Evolutionary conservation across 2,888 invertebrate species (phyloP), one percentile per base, ranked within the genome.

Genomic region (Tenthredo livida): DNA sequence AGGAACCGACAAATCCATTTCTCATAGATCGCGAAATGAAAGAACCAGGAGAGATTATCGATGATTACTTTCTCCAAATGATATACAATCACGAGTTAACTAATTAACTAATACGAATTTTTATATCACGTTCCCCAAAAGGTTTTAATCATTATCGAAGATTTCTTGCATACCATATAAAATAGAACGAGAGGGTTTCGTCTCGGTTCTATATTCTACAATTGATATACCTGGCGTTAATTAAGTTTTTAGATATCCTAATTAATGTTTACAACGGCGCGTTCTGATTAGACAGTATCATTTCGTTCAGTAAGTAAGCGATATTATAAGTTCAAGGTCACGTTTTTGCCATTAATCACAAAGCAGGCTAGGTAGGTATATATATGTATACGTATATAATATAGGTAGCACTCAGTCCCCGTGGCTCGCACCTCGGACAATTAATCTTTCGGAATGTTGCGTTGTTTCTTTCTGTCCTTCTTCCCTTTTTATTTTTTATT

Each of bases 261-360:
- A 75, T 75, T 75, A 37, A 75, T 75, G 47, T 75, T 75, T 15
- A 43, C 6, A 43, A 43, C 12, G 2, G 7, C 54, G 29, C 15
- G 25, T 43, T 75, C 4, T 25, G 75, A 43, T 43, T 47, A 75
- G 43, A 47, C 21, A 15, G 47, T 43, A 47, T 75, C 25, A 12
- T 47, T 25, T 12, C 47, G 15, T 47, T 54, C 77, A 17, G 50
- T 77, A 50, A 50, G 77, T 75, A 47, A 43, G 25, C 25, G 29
- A 75, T 47, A 75, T 50, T 75, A 40, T 77, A 50, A 77, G 54
- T 77, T 29, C 54, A 77, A 33, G 77, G 54, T 77, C 54, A 54
- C 29, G 77, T 54, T 77, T 77, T 77, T 21, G n/a, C 10, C 77
- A 77, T 77, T 77, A 77, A 77, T 77, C 77, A 77, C 6, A 77